Evolutionary conservation across 2,113 vertebrate genomes (phyloP).

Genomic region (Spea bombifrons): DNA sequence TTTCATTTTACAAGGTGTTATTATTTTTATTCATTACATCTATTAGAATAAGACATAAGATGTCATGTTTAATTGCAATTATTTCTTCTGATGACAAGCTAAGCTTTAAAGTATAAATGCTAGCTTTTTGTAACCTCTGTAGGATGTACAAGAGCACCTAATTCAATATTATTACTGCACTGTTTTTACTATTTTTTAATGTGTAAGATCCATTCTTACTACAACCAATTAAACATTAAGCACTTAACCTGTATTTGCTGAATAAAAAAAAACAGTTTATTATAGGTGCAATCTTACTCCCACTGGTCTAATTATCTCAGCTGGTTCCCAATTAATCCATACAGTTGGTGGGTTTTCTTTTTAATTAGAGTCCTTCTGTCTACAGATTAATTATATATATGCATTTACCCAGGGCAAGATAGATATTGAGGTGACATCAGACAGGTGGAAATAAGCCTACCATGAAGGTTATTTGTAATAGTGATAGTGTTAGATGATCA

Average conservation of each 20-base stretch:
- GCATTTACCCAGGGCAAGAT: background rate
- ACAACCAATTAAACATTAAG: conserved; percentile 83
- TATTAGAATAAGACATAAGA: background rate
- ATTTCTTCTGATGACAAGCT: conserved; percentile 15
- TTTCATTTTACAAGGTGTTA: conserved; percentile 34
- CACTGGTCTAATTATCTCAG: conserved; percentile 96
- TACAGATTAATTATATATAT: conserved; percentile 25
- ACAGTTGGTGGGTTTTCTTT: conserved; percentile 87
- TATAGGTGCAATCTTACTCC: conserved; percentile 88
- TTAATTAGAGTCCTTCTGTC: conserved; percentile 78
- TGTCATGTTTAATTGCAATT: conserved; percentile 17
- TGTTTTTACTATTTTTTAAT: conserved; percentile 64
- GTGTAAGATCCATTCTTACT: conserved; percentile 74
- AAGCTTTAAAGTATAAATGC: background rate
- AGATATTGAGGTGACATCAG: background rate
- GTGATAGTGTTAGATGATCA: too few species aligned
- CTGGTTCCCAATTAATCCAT: conserved; percentile 95
- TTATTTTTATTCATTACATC: background rate
- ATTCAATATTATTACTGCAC: conserved; percentile 62
- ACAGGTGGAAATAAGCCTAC: background rate
- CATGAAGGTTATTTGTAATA: too few species aligned
- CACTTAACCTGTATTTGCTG: conserved; percentile 77
- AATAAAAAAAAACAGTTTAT: conserved; percentile 75
- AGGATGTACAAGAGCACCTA: conserved; percentile 61
- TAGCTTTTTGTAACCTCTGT: conserved; percentile 58